Base-by-base conservation (phyloP, 2,797 vertebrate species). In the Prunella strophiata region DNA sequence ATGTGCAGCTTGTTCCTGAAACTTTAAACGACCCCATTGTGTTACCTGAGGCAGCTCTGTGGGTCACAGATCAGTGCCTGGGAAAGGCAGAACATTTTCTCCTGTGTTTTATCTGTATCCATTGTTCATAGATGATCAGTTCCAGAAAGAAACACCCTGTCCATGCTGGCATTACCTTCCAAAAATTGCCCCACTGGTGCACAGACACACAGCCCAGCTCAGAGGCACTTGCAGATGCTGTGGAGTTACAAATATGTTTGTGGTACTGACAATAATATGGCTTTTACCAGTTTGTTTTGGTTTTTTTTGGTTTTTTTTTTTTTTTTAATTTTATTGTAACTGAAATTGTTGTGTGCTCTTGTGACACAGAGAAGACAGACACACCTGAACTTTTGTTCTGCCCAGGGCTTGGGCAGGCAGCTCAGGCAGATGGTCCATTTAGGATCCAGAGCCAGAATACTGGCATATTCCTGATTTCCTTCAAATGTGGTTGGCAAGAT, bases 381-480 rank as follows among this genome's bases (percentile, higher is more conserved):
- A 26, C 32, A 55, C 34, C 1, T 38, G 77, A 79, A 91, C 55
- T 85, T 80, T 17, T 63, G 36, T 66, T 82, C 51, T 63, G 50
- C 59, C 27, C 71, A 62, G 66, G 36, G 19, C 80, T 61, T 32
- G 26, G 63, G 54, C 52, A 76, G 51, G 58, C 43, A 82, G 63
- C 71, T 93, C n/a, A 62, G 71, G 74, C 89, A 96, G 77, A 81
- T 81, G 81, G 72, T 59, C 59, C 51, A 10, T 43, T 73, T 63
- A 38, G 47, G 66, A 84, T 66, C 61, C 86, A 68, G 43, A 90
- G 66, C 43, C 77, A 92, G 71, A 66, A 76, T 16, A 29, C 7
- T 32, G 82, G 18, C 19, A 29, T 6, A 16, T 29, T 81, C 66
- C 73, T 51, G 21, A 50, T 65, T 88, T 90, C 62, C 40, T 93